A percentile compares a stretch with the other conserved stretches of the same genome.
These are phyloP conservation scores for Falco columbarius DNA, from an alignment of 2,797 vertebrate genomes.

Conservation along the genomic window DNA sequence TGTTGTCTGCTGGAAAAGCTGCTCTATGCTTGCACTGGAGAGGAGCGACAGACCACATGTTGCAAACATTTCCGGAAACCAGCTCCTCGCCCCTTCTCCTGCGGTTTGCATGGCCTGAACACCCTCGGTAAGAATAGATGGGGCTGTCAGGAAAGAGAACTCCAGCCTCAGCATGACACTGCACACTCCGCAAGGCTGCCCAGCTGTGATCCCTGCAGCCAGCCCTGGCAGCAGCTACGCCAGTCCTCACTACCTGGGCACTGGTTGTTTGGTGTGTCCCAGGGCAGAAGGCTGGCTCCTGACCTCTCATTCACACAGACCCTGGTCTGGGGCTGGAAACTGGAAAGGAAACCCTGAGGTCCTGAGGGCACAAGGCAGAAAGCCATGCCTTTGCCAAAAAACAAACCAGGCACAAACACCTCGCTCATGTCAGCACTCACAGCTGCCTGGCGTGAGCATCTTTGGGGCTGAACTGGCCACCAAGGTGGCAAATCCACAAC, in stretches of 20 bases:
- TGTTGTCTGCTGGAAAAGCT: background rate
- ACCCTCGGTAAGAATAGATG: fast-evolving
- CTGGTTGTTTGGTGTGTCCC: background rate
- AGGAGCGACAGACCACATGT: background rate
- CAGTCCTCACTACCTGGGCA: background rate
- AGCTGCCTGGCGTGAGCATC: background rate
- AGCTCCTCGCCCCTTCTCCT: background rate
- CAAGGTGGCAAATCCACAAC: background rate
- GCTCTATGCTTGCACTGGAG: fast-evolving
- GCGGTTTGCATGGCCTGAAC: background rate
- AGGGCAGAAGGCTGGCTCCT: background rate
- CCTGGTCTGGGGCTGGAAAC: background rate
- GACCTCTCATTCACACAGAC: background rate
- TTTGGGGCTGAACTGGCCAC: background rate
- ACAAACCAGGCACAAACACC: background rate
- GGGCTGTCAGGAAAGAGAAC: background rate
- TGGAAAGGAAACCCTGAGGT: background rate
- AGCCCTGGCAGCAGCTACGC: background rate
- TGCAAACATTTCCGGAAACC: background rate
- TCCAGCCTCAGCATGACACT: background rate
- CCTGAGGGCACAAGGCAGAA: background rate
- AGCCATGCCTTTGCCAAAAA: background rate
- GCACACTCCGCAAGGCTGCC: background rate
- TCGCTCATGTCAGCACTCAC: fast-evolving
- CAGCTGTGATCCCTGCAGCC: fast-evolving